A percentile compares a stretch with the other conserved stretches of the same genome.
phyloP scores from a whole-genome alignment of 2,113 vertebrate species.

The Falco punctatus region DNA sequence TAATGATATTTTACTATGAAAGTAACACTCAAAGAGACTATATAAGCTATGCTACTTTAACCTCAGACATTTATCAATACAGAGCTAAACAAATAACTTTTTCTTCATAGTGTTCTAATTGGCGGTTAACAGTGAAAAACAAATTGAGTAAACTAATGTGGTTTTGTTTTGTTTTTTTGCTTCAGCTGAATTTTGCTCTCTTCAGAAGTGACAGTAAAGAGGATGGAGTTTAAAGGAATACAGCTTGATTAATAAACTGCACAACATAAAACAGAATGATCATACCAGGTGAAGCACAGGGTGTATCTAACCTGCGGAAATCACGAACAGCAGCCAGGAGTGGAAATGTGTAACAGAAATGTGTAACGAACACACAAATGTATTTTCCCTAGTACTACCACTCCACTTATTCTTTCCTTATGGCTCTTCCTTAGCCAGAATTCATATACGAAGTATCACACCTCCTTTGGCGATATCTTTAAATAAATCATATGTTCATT shows the following conservation, averaged over 20 bases:
- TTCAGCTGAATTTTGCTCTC: background rate
- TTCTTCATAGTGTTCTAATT: background rate
- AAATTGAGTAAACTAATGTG: background rate
- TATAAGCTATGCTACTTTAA: background rate
- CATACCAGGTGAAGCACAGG: background rate
- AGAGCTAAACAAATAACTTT: background rate
- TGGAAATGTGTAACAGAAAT: background rate
- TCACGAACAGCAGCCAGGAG: background rate
- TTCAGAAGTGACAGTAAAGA: slow-evolving; percentile 1
- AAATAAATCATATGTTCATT: background rate
- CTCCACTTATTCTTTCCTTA: background rate
- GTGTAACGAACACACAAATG: accelerated
- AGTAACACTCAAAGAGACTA: background rate
- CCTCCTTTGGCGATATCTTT: background rate
- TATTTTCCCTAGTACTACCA: background rate
- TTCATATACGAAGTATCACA: accelerated
- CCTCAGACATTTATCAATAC: background rate
- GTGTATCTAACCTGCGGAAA: background rate
- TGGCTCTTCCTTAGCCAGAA: background rate
- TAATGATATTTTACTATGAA: background rate
- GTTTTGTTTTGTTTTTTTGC: background rate
- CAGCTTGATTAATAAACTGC: background rate
- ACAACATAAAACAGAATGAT: background rate
- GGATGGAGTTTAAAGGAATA: background rate
- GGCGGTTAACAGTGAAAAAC: background rate